A percentile compares a stretch with the other conserved stretches of the same genome.
phyloP scores from a whole-genome alignment of 2,113 vertebrate species.

The Centrocercus urophasianus region DNA sequence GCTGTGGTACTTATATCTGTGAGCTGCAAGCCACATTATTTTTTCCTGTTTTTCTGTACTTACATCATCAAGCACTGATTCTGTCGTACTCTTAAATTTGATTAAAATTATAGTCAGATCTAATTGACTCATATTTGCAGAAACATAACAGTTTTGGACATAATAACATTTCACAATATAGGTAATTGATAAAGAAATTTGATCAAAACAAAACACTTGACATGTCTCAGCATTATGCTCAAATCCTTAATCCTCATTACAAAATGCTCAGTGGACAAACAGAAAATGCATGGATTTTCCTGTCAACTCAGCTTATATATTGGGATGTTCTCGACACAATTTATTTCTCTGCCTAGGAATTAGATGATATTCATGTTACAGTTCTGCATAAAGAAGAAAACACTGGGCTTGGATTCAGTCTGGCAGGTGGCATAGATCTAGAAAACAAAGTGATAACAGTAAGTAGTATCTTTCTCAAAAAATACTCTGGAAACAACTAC shows the following conservation, averaged over 20 bases:
- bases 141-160: not conserved
- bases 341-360: slow-evolving; percentile 80
- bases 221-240: not conserved
- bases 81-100: not conserved
- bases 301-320: not conserved
- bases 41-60: not conserved
- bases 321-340: not conserved
- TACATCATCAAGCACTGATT: not conserved
- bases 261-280: not conserved
- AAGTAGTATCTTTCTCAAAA: slow-evolving; percentile 61
- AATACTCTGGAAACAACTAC: not conserved
- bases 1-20: not conserved
- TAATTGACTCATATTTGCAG: not conserved
- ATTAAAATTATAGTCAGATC: not conserved
- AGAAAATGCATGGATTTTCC: not conserved
- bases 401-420: slow-evolving; percentile 91
- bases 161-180: not conserved
- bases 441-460: slow-evolving; percentile 91
- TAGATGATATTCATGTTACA: slow-evolving; percentile 90
- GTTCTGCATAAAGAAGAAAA: slow-evolving; percentile 94
- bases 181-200: not conserved
- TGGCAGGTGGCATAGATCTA: slow-evolving; percentile 91
- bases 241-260: not conserved
- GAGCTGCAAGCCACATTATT: not conserved
- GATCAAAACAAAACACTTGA: not conserved